Percentiles rank a stretch among this genome's conserved stretches.
phyloP scores from a whole-genome alignment of 2,888 invertebrate genomes.

The Pterostichus madidus region DNA sequence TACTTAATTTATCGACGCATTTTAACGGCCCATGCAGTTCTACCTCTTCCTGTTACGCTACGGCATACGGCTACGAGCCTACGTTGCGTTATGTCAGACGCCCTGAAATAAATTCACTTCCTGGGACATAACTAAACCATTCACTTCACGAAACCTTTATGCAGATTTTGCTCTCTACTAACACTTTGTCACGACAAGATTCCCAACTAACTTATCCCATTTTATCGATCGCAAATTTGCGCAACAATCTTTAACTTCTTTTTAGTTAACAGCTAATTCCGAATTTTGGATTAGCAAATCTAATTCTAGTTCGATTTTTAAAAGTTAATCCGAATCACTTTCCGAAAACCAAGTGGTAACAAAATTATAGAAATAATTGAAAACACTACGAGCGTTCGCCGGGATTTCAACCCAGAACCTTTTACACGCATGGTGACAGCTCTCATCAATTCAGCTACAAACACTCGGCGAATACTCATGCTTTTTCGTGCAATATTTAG shows the following conservation, averaged over 20 bases:
- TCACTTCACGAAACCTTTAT: constrained; percentile 4
- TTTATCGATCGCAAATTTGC: neutral
- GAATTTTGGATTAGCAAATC: neutral
- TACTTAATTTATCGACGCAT: constrained; percentile 59
- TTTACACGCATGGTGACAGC: too few relatives aligned
- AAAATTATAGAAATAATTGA: too few relatives aligned
- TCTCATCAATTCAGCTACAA: too few relatives aligned
- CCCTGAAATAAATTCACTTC: constrained; percentile 54
- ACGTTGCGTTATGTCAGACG: constrained; percentile 24
- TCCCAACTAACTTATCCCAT: neutral
- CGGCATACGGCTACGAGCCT: too few relatives aligned
- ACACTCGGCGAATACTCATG: too few relatives aligned
- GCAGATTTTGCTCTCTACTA: neutral
- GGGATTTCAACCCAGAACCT: too few relatives aligned
- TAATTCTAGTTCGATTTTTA: too few relatives aligned
- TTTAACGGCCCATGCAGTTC: constrained; percentile 60
- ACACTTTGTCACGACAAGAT: neutral
- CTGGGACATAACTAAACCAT: constrained; percentile 36
- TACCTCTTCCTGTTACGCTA: constrained; percentile 57
- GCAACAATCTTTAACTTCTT: neutral
- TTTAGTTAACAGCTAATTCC: neutral
- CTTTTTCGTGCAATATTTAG: too few relatives aligned
- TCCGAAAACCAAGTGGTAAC: too few relatives aligned
- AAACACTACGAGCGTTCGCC: too few relatives aligned
- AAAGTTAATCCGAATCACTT: too few relatives aligned